Conservation (phyloP, 2,797 vertebrate genomes). For the Falco biarmicus region DNA sequence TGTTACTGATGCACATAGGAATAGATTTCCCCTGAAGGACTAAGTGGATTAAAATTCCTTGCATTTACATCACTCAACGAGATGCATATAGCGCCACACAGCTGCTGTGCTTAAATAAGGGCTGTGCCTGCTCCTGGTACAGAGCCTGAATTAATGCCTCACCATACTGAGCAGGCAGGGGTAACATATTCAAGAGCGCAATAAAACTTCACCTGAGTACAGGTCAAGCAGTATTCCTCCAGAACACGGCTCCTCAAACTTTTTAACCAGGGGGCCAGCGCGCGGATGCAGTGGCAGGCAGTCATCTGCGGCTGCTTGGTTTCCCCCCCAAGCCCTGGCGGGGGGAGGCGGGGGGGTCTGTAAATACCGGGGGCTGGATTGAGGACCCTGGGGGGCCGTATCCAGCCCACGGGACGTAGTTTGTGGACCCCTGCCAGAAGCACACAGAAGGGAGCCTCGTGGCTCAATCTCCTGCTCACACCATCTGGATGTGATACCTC, state of each 20-base stretch:
- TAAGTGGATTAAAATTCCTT: not conserved
- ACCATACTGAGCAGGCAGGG: not conserved
- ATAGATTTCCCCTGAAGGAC: not conserved
- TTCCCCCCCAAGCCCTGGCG: too few species aligned
- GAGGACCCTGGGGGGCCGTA: too few species aligned
- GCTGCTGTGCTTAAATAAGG: not conserved
- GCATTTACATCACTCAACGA: rapidly evolving
- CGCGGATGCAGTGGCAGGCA: too few species aligned
- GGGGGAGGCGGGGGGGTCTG: too few species aligned
- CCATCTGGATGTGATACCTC: not conserved
- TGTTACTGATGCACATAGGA: not conserved
- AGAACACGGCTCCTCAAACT: too few species aligned
- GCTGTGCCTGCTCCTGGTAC: rapidly evolving
- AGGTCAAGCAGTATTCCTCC: not conserved
- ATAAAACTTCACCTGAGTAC: not conserved
- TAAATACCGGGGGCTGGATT: too few species aligned
- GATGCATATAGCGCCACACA: not conserved
- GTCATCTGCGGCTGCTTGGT: too few species aligned
- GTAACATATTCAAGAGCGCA: not conserved
- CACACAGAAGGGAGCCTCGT: not conserved
- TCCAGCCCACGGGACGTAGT: too few species aligned
- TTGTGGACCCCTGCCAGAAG: not conserved
- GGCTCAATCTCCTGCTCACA: not conserved
- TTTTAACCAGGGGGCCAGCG: too few species aligned
- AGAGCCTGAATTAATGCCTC: not conserved